Evolutionary conservation across 64 coral and sea anemone genomes (phyloP), one percentile per base, ranked within the genome.

Genomic region (Montipora efflorescens): DNA sequence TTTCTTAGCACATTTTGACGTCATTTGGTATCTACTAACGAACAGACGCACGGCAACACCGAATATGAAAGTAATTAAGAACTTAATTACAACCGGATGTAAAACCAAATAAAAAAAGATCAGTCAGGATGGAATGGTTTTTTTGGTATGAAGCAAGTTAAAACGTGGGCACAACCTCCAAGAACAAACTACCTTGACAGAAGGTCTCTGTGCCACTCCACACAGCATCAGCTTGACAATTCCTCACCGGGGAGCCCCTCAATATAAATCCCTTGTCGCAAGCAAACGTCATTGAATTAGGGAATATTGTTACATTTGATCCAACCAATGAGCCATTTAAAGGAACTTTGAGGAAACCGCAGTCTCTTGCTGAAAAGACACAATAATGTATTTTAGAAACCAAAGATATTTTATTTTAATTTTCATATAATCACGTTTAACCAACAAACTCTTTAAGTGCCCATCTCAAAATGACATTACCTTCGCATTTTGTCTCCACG

Each of bases 161-260:
- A 36, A 36, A 36, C 36, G 1, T 36, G 2, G 36, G 2, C 36
- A 57, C 11, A 57, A 57, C 7, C 11, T 57, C 53, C 7, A 11
- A 6, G 6, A 11, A 57, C 11, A 8, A 8, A 67, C 70, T 74
- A 94, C 93, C 45, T 55, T 77, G 45, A 14, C 93, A 94, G 36
- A 59, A 48, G 25, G 87, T 75, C 36, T 45, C 67, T 5, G 22
- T 59, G n/a, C 93, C 93, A 78, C 53, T 85, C 93, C 87, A 94
- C 4, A 18, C 10, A 13, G 87, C 87, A 28, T 90, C 66, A 19
- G 87, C 44, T 75, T 84, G 79, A 89, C 93, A 94, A 28, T 53
- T 58, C 18, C 93, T 84, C 22, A 78, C 28, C 52, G 47, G 19
- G 2, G 72, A 53, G 2, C 93, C 93, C 48, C 59, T 43, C 28